A percentile compares a stretch with the other conserved stretches of the same genome.
Conservation (phyloP, 2,888 invertebrate species). For the Capitulum mitella region DNA sequence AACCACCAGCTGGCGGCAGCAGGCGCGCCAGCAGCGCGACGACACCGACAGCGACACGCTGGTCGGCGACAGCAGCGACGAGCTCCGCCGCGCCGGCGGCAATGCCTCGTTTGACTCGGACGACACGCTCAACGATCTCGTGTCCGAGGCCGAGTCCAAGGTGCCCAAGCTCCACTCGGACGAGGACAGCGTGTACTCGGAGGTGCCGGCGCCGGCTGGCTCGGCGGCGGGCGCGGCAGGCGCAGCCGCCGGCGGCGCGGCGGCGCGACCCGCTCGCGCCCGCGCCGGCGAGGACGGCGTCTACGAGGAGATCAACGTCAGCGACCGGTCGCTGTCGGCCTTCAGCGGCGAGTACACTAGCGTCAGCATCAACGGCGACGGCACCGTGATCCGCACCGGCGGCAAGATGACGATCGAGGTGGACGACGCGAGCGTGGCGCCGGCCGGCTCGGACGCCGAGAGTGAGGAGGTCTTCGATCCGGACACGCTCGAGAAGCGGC, state of each 20-base stretch:
- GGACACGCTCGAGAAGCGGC: slow-evolving; percentile 30
- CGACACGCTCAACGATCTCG: slow-evolving; percentile 33
- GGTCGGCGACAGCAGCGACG: slow-evolving; percentile 27
- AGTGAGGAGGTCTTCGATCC: slow-evolving; percentile 29
- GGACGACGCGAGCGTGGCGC: slow-evolving; percentile 19
- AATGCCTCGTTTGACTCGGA: slow-evolving; percentile 15
- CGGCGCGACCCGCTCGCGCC: too few species aligned
- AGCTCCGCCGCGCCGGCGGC: slow-evolving; percentile 26
- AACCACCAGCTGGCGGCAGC: slow-evolving; percentile 46
- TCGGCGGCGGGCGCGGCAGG: not conserved
- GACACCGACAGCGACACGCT: slow-evolving; percentile 55
- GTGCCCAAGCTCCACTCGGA: slow-evolving; percentile 36
- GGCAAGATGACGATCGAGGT: slow-evolving; percentile 32
- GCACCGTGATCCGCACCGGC: slow-evolving; percentile 29
- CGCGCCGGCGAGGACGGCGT: not conserved
- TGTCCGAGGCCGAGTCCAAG: slow-evolving; percentile 37
- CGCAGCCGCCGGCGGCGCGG: not conserved
- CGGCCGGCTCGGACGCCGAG: not conserved
- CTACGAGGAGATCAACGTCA: not conserved
- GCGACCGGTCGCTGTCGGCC: slow-evolving; percentile 12
- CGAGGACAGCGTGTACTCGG: slow-evolving; percentile 29
- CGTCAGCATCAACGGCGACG: slow-evolving; percentile 13
- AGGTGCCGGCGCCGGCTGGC: not conserved
- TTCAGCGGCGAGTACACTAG: slow-evolving; percentile 24
- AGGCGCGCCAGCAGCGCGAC: slow-evolving; percentile 69